phyloP scores from a whole-genome alignment of 2,113 vertebrate species.

The Micronisus gabar region DNA sequence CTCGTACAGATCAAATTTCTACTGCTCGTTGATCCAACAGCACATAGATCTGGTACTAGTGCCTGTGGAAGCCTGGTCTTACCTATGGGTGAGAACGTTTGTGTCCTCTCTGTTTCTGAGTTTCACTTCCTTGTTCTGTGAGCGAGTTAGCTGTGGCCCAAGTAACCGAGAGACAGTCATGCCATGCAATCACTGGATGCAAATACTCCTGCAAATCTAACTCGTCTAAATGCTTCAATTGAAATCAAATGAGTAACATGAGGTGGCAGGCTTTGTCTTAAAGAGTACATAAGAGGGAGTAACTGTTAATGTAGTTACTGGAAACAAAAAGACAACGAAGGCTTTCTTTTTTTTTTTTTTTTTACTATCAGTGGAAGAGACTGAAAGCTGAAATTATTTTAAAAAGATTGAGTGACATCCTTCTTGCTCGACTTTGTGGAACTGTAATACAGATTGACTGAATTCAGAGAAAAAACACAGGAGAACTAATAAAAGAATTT shows the following conservation, averaged over 20 bases:
- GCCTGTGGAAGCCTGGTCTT: neutral
- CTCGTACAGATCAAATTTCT: neutral
- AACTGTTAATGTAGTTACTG: neutral
- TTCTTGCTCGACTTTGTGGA: neutral
- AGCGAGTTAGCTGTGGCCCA: neutral
- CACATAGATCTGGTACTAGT: neutral
- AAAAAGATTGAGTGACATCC: neutral
- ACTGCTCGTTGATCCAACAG: neutral
- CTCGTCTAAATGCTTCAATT: neutral
- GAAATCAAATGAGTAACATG: neutral
- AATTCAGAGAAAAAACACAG: neutral
- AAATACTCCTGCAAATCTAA: neutral
- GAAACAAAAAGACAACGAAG: neutral
- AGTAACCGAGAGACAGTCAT: neutral
- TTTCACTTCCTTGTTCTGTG: neutral
- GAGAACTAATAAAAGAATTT: neutral
- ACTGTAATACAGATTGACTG: neutral
- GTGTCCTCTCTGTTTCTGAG: neutral
- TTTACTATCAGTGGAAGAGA: neutral
- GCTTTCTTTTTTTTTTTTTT: neutral
- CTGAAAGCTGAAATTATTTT: conserved; percentile 2
- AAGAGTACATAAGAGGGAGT: neutral
- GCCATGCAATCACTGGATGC: neutral
- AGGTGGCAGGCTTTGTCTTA: neutral
- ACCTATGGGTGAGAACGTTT: neutral